Conservation (phyloP, 2,113 vertebrate species). For the Pheucticus melanocephalus region DNA sequence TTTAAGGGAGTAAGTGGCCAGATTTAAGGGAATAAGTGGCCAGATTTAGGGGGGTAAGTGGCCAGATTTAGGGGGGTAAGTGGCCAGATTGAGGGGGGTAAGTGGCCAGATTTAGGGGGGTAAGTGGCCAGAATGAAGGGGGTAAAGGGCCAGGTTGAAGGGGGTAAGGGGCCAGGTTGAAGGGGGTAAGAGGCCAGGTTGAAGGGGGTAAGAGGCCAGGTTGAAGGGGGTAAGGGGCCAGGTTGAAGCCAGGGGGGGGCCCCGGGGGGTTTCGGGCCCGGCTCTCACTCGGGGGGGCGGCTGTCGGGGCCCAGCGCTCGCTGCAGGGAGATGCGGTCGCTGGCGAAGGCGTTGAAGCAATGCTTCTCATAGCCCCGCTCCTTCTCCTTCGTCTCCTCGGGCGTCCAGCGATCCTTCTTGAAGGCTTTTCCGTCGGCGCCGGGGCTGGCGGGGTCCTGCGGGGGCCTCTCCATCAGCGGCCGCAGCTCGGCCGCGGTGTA, state of each 20-base stretch:
- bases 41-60: fast-evolving
- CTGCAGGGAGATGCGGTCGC: conserved; percentile 92
- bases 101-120: too few relatives aligned
- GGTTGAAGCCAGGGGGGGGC: background rate
- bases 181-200: background rate
- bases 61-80: fast-evolving
- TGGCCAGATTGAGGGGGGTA: background rate
- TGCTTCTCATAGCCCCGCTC: conserved; percentile 87
- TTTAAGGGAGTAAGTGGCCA: background rate
- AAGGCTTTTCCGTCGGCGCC: conserved; percentile 85
- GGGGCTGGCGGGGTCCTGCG: conserved; percentile 76
- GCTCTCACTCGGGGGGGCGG: conserved; percentile 88
- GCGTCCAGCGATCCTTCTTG: conserved; percentile 75
- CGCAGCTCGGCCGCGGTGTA: conserved; percentile 84
- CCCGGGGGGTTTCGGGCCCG: fast-evolving
- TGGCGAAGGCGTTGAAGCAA: conserved; percentile 96
- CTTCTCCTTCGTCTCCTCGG: conserved; percentile 85
- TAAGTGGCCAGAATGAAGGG: too few relatives aligned
- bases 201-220: fast-evolving
- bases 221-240: fast-evolving
- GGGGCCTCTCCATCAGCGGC: conserved; percentile 82
- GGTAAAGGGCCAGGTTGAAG: too few relatives aligned
- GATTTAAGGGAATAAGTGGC: fast-evolving
- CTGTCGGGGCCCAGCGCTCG: conserved; percentile 90
- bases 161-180: too few relatives aligned